phyloP scores from a whole-genome alignment of 2,113 vertebrate species.

The Ceyx melanurus region DNA sequence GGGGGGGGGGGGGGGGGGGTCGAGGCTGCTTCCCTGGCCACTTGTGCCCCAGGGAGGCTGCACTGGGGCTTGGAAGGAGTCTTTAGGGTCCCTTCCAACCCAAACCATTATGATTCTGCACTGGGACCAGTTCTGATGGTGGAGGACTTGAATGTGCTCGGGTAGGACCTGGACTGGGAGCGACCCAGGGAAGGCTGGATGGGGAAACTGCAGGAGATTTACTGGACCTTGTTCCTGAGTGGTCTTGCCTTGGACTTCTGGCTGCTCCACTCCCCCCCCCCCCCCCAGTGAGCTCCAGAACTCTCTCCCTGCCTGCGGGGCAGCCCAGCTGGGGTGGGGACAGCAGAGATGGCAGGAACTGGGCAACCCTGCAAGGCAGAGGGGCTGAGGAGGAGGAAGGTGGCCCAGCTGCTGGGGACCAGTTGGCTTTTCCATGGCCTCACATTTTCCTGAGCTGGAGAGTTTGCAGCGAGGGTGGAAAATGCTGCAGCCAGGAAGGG shows the following conservation, averaged over 20 bases:
- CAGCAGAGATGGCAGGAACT: fast-evolving
- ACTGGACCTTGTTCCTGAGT: fast-evolving
- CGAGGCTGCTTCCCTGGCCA: neutral
- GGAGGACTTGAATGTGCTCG: fast-evolving
- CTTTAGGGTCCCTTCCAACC: too few relatives aligned
- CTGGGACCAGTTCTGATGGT: fast-evolving
- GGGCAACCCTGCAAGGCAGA: neutral
- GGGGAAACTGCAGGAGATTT: neutral
- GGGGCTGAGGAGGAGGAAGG: neutral
- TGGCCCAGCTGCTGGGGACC: neutral
- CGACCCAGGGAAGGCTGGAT: neutral
- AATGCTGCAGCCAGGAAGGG: neutral
- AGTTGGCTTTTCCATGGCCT: conserved; percentile 18
- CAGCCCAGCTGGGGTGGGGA: fast-evolving
- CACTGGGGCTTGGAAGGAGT: too few relatives aligned
- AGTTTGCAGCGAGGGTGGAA: neutral
- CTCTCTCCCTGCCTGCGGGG: fast-evolving
- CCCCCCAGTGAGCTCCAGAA: neutral
- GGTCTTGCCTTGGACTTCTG: neutral
- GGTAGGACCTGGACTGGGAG: neutral
- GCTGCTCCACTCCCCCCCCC: too few relatives aligned
- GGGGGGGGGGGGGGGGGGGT: too few relatives aligned
- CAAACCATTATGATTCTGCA: neutral
- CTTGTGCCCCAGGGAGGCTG: neutral
- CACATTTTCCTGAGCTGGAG: neutral